Percentiles rank a stretch among this genome's conserved stretches.
These are phyloP conservation scores for Hypomesus transpacificus DNA, from an alignment of 2,113 vertebrate genomes.

Conservation along the genomic window DNA sequence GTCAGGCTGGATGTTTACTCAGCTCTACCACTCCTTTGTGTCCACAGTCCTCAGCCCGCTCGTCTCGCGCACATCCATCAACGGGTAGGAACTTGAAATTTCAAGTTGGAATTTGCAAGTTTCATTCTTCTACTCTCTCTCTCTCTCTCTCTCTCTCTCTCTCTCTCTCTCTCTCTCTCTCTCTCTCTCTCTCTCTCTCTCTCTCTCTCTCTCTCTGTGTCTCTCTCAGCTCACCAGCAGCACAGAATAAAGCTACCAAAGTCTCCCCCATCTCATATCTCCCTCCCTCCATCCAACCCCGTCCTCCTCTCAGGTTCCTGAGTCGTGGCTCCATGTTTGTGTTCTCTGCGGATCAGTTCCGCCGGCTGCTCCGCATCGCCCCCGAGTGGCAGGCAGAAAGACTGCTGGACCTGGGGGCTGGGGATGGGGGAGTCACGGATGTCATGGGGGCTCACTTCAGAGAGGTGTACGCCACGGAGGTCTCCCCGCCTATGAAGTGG, in stretches of 20 bases:
- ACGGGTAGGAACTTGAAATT: slow-evolving; percentile 74
- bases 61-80: slow-evolving; percentile 96
- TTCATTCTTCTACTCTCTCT: background rate
- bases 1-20: slow-evolving; percentile 94
- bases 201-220: background rate
- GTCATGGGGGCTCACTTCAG: slow-evolving; percentile 91
- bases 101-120: too few relatives aligned
- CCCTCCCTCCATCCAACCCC: background rate
- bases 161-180: background rate
- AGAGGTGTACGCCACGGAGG: slow-evolving; percentile 91
- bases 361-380: slow-evolving; percentile 48
- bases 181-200: background rate
- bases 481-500: slow-evolving; percentile 96
- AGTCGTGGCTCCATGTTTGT: slow-evolving; percentile 13
- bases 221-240: background rate
- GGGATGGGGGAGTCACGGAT: slow-evolving; percentile 92
- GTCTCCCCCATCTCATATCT: background rate
- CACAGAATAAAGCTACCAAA: background rate
- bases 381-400: slow-evolving; percentile 87
- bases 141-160: background rate
- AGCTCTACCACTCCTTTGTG: slow-evolving; percentile 92
- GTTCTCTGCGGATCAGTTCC: slow-evolving; percentile 5
- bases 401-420: slow-evolving; percentile 94
- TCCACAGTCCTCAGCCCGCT: slow-evolving; percentile 90
- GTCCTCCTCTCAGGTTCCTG: slow-evolving; percentile 16